Percentiles rank a stretch among this genome's conserved stretches.
Evolutionary conservation across 2,113 vertebrate species (phyloP).

Genomic region (Scolopax mira): DNA sequence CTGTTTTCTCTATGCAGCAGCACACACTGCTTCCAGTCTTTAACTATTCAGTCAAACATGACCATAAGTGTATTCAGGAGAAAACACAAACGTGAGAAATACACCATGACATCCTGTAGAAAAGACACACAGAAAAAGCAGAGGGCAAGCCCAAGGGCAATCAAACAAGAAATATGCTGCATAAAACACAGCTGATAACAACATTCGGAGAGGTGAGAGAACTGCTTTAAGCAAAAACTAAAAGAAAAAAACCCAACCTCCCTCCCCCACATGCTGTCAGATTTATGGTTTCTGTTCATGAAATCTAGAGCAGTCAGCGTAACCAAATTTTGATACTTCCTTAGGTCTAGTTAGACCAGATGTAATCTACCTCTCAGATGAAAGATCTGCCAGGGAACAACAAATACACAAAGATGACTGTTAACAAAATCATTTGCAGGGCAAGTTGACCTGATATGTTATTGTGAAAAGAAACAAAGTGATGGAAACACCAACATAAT

Average conservation of each 20-base stretch:
- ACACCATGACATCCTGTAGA: background rate
- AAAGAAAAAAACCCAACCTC: background rate
- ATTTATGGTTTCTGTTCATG: constrained; percentile 1
- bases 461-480: constrained; percentile 2
- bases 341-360: background rate
- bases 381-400: constrained; percentile 22
- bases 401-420: background rate
- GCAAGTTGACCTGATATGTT: background rate
- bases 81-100: background rate
- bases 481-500: background rate
- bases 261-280: background rate
- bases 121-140: background rate
- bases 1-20: background rate
- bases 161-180: background rate
- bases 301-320: constrained; percentile 15
- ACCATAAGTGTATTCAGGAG: background rate
- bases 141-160: background rate
- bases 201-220: background rate
- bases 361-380: background rate
- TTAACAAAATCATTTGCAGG: constrained; percentile 22
- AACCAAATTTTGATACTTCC: background rate
- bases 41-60: background rate
- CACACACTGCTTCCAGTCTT: constrained; percentile 1
- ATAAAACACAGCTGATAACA: background rate
- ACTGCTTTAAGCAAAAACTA: background rate